Base-by-base conservation (phyloP, 2,888 invertebrate genomes). In the Pilophorus perplexus region DNA sequence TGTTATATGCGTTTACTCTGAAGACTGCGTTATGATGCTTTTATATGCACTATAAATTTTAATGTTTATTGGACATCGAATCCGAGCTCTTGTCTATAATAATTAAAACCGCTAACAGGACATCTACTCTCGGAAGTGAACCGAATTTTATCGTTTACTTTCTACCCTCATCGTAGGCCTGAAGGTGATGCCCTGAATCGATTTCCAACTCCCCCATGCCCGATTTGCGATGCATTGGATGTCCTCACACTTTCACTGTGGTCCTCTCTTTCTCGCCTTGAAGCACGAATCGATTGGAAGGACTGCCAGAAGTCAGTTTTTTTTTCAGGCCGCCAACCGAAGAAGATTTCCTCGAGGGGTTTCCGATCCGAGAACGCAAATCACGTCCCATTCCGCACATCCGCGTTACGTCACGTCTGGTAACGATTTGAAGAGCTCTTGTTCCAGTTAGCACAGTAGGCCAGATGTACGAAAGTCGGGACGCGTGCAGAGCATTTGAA, bases 151-250 rank as follows among this genome's bases (percentile, higher is more conserved):
- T 52, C 28, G 52, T 52, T 52, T 52, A 52, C 52, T 52, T 52
- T 52, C 52, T 28, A 52, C 28, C 28, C 25, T 52, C 16, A 18
- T 23, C 23, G 12, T 4, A 12, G 23, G 28, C 28, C 27, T 52
- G 4, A 23, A 55, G 38, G 38, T 22, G 38, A 55, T 55, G 55
- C 22, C 38, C 38, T 38, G 25, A 59, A 44, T 62, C 62, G 44
- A 46, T 62, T 33, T 46, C 62, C 8, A 37, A 4, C 46, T 28
- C 28, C 37, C 22, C 37, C 37, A 38, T 55, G 10, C 14, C 37
- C 62, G 14, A 62, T 62, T 62, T 33, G 62, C 62, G 62, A 62
- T 62, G 48, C 62, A 62, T 33, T n/a, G 62, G 33, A 46, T 25
- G 33, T 8, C 18, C 18, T 48, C 20, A n/a, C n/a, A 55, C 62